These are phyloP conservation scores for Hypsibius dujardini DNA, from an alignment of 1,140 invertebrate genomes.

Conservation along the genomic window DNA sequence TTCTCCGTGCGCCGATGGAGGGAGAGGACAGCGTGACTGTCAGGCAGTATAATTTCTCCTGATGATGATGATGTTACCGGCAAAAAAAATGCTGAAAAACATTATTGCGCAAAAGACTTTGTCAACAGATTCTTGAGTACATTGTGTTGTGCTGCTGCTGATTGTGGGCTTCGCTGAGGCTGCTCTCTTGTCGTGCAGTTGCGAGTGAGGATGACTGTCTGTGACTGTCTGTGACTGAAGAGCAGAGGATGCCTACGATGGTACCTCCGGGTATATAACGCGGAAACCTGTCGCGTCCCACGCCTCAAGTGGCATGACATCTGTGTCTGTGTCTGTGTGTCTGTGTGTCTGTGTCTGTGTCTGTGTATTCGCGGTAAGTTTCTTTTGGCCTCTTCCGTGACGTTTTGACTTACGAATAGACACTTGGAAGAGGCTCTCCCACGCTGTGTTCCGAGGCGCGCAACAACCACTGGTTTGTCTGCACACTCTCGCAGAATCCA, in stretches of 20 bases:
- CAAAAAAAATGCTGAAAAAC: conserved; percentile 1
- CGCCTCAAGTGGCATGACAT: neutral
- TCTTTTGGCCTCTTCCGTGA: no score
- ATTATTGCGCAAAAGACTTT: neutral
- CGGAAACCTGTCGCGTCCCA: neutral
- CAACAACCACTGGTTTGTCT: no score
- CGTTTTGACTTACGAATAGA: no score
- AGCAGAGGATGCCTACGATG: neutral
- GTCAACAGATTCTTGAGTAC: neutral
- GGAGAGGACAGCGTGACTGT: no score
- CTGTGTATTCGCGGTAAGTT: no score
- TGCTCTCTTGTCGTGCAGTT: neutral
- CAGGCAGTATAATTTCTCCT: no score
- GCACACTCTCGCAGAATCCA: neutral
- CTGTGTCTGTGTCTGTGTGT: no score
- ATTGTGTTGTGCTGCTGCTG: conserved; percentile 2
- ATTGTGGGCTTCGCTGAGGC: neutral
- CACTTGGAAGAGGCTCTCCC: no score
- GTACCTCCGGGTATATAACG: neutral
- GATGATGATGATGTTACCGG: no score
- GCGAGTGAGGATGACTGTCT: no score
- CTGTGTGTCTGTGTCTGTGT: no score
- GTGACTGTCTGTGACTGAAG: neutral
- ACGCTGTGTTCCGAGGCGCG: no score
- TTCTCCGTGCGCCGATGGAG: neutral